phyloP scores from a whole-genome alignment of 2,888 invertebrate species.

The Tenthredo distinguenda region DNA sequence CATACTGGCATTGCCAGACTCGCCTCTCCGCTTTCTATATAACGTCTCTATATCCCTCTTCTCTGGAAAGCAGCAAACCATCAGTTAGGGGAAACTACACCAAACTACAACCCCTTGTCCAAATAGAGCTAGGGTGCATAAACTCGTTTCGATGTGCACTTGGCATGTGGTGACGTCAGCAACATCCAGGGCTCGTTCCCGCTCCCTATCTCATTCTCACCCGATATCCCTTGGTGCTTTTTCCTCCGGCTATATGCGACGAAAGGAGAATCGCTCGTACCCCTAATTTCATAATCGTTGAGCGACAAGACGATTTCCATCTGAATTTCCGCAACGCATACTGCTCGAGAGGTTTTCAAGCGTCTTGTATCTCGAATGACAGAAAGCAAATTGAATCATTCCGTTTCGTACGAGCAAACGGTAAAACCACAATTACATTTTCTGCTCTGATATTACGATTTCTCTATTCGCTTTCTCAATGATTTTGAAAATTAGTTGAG shows the following conservation, averaged over 20 bases:
- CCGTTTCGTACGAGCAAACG: background rate
- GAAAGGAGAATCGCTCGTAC: background rate
- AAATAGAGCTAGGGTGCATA: constrained; percentile 26
- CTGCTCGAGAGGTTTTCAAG: background rate
- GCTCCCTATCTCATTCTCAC: background rate
- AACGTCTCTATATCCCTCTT: constrained; percentile 13
- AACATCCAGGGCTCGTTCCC: constrained; percentile 4
- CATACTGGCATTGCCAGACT: constrained; percentile 37
- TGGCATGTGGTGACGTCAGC: constrained; percentile 45
- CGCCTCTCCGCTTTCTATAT: constrained; percentile 16
- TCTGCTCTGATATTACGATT: background rate
- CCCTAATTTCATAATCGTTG: constrained; percentile 16
- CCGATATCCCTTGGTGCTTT: constrained; percentile 19
- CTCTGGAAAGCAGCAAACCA: constrained; percentile 12
- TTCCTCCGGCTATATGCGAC: background rate
- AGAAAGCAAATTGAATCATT: background rate
- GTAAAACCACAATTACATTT: background rate
- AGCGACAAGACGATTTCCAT: constrained; percentile 16
- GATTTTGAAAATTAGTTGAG: background rate
- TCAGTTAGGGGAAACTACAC: constrained; percentile 35
- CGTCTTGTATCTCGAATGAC: background rate
- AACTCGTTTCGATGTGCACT: constrained; percentile 42
- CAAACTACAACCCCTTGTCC: constrained; percentile 41
- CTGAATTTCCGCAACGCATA: background rate
- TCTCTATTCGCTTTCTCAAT: background rate